Conservation (phyloP, 2,797 vertebrate genomes). For the Agapornis canus region DNA sequence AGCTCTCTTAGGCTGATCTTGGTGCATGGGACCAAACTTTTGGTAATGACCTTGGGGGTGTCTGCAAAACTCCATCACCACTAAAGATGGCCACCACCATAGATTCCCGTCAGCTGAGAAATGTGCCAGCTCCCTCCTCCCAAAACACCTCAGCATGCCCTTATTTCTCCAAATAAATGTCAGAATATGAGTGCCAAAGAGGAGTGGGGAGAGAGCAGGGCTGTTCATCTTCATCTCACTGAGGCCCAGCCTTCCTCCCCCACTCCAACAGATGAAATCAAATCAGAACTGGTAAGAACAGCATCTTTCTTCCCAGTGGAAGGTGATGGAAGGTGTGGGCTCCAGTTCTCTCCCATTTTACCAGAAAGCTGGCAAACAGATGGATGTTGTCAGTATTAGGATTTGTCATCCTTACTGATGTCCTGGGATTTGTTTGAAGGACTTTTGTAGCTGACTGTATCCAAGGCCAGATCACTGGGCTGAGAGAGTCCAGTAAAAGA, state of each 20-base stretch:
- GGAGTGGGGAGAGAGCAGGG: neutral
- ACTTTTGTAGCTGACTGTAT: neutral
- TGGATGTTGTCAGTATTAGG: neutral
- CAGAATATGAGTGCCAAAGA: neutral
- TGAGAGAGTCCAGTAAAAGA: neutral
- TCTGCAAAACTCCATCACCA: neutral
- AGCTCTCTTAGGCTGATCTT: neutral
- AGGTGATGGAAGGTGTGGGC: neutral
- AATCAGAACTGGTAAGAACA: neutral
- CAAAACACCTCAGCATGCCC: neutral
- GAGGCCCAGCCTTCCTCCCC: neutral
- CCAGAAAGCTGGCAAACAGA: neutral
- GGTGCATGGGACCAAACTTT: neutral
- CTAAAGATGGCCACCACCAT: neutral
- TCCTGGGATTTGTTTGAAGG: neutral
- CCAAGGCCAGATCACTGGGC: neutral
- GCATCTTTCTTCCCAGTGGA: neutral
- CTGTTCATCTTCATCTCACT: neutral
- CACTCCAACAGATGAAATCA: neutral
- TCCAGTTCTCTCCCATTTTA: neutral
- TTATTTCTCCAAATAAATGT: conserved; percentile 50
- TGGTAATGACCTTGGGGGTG: neutral
- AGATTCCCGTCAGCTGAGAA: neutral
- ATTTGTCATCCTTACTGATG: neutral
- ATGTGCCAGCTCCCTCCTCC: neutral